Percentiles rank a stretch among this genome's conserved stretches.
These are phyloP conservation scores for Phorcus lineatus DNA, from an alignment of 2,888 invertebrate genomes.

Conservation along the genomic window DNA sequence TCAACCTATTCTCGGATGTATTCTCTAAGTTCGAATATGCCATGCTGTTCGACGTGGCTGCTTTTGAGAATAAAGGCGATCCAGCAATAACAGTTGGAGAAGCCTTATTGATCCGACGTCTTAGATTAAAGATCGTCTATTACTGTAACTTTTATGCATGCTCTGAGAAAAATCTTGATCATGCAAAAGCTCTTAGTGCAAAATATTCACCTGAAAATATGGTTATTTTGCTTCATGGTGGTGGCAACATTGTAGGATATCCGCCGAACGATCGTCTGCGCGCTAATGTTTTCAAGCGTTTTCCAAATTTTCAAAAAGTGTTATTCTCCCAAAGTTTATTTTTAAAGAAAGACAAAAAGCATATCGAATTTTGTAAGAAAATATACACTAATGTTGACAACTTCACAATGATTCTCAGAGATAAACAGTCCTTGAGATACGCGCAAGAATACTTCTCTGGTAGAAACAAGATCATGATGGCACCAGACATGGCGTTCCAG, in stretches of 20 bases:
- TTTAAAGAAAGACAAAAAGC: background rate
- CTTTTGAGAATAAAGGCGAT: conserved; percentile 32
- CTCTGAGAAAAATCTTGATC: background rate
- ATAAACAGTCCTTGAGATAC: too few species aligned
- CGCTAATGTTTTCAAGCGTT: conserved; percentile 15
- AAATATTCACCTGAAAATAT: too few species aligned
- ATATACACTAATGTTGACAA: too few species aligned
- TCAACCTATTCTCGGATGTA: conserved; percentile 29
- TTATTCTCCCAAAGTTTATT: conserved; percentile 41
- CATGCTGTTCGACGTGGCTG: conserved; percentile 29
- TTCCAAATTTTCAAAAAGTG: conserved; percentile 25
- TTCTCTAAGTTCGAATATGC: conserved; percentile 37
- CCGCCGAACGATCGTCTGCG: background rate
- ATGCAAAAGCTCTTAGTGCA: conserved; percentile 16
- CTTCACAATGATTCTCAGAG: too few species aligned
- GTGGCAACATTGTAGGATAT: conserved; percentile 33
- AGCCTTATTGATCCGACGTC: conserved; percentile 1
- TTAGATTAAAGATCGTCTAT: conserved; percentile 15
- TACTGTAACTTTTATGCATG: conserved; percentile 32
- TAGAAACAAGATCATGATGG: too few species aligned
- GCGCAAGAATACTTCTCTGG: too few species aligned
- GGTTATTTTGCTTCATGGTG: too few species aligned
- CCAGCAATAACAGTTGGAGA: conserved; percentile 32
- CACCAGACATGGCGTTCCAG: too few species aligned
- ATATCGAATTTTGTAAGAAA: too few species aligned